Percentiles rank a stretch among this genome's conserved stretches.
Evolutionary conservation across 2,797 vertebrate genomes (phyloP).

Genomic region (Adrianichthys oophorus): DNA sequence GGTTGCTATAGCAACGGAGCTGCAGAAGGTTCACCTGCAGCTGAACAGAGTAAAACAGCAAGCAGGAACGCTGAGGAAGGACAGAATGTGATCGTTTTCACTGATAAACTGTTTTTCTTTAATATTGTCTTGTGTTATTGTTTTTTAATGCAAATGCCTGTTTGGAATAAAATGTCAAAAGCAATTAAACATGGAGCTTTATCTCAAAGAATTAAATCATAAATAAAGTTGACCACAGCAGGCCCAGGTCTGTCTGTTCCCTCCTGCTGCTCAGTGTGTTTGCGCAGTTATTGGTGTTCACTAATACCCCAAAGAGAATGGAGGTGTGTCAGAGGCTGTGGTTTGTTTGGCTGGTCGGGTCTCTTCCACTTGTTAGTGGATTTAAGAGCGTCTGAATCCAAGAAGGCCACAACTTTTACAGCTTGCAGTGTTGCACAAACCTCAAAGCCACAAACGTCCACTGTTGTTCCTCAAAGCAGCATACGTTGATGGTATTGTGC

Average conservation of each 20-base stretch:
- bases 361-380: conserved; percentile 45
- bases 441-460: conserved; percentile 26
- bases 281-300: conserved; percentile 25
- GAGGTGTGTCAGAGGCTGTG: conserved; percentile 34
- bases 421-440: neutral
- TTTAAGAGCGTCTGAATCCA: conserved; percentile 43
- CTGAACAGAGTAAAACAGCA: conserved; percentile 53
- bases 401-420: conserved; percentile 16
- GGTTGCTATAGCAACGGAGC: conserved; percentile 61
- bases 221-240: no score
- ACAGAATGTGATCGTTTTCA: conserved; percentile 33
- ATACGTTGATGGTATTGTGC: conserved; percentile 5
- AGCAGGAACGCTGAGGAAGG: conserved; percentile 20
- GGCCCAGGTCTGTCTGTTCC: conserved; percentile 7
- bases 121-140: conserved; percentile 3
- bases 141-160: conserved; percentile 4
- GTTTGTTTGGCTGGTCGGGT: conserved; percentile 10
- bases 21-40: conserved; percentile 60
- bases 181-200: conserved; percentile 10
- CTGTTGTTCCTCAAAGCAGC: conserved; percentile 39
- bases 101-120: neutral
- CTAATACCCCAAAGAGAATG: conserved; percentile 11
- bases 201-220: no score
- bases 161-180: conserved; percentile 52
- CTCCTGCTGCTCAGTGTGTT: conserved; percentile 16